Conservation (phyloP, 2,113 vertebrate species). For the Xiphophorus hellerii region DNA sequence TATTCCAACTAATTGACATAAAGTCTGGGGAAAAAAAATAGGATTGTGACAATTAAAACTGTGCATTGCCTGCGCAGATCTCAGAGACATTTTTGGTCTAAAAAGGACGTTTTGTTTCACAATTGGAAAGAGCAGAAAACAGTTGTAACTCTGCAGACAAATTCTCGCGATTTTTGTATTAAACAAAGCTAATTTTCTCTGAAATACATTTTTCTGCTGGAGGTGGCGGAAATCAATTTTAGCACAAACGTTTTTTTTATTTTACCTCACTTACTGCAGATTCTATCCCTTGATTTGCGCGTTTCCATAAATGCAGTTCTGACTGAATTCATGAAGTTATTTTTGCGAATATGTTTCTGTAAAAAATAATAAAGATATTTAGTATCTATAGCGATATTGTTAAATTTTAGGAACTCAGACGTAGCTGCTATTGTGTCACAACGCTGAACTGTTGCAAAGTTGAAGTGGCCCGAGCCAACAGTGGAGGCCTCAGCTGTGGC, state of each 20-base stretch:
- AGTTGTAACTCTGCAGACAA: too few species aligned
- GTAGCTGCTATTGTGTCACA: slow-evolving; percentile 53
- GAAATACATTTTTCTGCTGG: too few species aligned
- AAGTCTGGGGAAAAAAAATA: not conserved
- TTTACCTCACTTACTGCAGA: not conserved
- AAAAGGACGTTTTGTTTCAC: too few species aligned
- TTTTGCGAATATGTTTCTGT: not conserved
- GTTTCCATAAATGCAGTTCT: not conserved
- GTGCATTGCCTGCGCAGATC: too few species aligned
- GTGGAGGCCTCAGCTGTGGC: slow-evolving; percentile 74
- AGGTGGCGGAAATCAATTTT: not conserved
- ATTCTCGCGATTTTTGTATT: too few species aligned
- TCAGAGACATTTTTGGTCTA: too few species aligned
- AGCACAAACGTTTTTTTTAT: not conserved
- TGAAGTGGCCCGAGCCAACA: slow-evolving; percentile 74
- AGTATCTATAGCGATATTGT: not conserved
- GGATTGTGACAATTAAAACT: not conserved
- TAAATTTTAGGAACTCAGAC: slow-evolving; percentile 56
- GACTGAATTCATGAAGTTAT: not conserved
- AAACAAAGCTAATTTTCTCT: too few species aligned
- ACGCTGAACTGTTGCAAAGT: slow-evolving; percentile 74
- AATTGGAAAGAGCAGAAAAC: too few species aligned
- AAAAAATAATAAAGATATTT: not conserved
- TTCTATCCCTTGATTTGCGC: not conserved
- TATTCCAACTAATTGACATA: not conserved